Base-by-base conservation (phyloP, 2,113 vertebrate species). In the Amia ocellicauda region DNA sequence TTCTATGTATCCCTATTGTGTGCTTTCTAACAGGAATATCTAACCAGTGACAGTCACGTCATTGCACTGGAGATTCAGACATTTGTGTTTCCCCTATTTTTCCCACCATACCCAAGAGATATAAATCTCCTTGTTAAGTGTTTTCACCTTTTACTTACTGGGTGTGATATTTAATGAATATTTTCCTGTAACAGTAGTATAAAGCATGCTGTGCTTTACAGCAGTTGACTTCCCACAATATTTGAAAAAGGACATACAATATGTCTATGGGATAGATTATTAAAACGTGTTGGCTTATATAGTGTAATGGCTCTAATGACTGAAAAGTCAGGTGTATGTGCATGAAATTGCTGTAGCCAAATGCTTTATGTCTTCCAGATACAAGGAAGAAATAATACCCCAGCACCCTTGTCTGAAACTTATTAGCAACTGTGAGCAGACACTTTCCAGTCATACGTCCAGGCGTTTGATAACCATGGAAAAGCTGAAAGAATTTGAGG, bases 381-480 rank as follows among this genome's bases (percentile, higher is more conserved):
- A 98, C 58, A 88, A 86, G 29, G 93, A 96, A 54, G 92, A 96
- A 78, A 92, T 91, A 84, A 67, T 97, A 50, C 94, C 95, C 45
- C 80, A 86, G 72, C 93, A 98, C 74, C 93, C 93, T 0, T 99
- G 97, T 86, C 91, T 98, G 74, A 87, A 74, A 67, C 88, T 95
- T 72, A 66, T 97, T 83, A 99, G 96, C 82, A 99, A 97, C 85
- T 97, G 94, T 45, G 93, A 99, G 78, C 94, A 99, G 87, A 91
- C 84, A 16, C 92, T 99, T 61, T 98, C 95, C 75, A 97, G 92
- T 80, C 95, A 99, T 81, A 97, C 94, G 2, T 91, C 94, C 42
- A 88, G 96, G 66, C 93, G 91, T 62, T 85, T 98, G 66, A 94
- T 99, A 86, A 95, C 96, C 52, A 97, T 98, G 97, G 94, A 98